These are phyloP conservation scores for Chaetura pelagica DNA, from an alignment of 2,113 vertebrate genomes.

Conservation along the genomic window DNA sequence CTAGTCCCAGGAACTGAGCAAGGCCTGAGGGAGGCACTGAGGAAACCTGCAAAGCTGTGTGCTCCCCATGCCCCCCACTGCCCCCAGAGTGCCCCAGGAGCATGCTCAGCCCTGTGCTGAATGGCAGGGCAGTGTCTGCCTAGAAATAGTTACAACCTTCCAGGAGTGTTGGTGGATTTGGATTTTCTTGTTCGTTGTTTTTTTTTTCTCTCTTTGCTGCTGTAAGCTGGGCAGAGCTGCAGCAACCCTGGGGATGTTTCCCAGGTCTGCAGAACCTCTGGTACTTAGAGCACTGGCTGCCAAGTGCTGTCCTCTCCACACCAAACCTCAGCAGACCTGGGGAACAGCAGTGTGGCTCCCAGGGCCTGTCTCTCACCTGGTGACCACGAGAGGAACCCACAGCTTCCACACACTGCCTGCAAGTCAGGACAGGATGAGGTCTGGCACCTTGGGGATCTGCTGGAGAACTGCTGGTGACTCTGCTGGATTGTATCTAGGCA, in stretches of 20 bases:
- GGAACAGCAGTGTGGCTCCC: neutral
- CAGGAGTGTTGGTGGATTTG: neutral
- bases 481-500: neutral
- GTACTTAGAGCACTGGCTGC: neutral
- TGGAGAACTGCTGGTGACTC: neutral
- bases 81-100: neutral
- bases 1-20: neutral
- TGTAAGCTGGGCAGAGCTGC: neutral
- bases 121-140: neutral
- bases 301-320: neutral
- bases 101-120: neutral
- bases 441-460: neutral
- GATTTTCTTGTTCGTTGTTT: neutral
- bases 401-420: neutral
- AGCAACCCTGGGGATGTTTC: neutral
- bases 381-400: neutral
- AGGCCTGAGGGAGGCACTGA: neutral
- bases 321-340: neutral
- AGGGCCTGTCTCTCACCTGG: neutral
- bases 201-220: neutral
- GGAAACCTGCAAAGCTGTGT: neutral
- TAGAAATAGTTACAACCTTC: neutral
- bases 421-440: neutral
- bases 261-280: neutral
- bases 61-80: neutral